Base-by-base conservation (phyloP, 2,888 invertebrate species). In the Camptogramma bilineatum region DNA sequence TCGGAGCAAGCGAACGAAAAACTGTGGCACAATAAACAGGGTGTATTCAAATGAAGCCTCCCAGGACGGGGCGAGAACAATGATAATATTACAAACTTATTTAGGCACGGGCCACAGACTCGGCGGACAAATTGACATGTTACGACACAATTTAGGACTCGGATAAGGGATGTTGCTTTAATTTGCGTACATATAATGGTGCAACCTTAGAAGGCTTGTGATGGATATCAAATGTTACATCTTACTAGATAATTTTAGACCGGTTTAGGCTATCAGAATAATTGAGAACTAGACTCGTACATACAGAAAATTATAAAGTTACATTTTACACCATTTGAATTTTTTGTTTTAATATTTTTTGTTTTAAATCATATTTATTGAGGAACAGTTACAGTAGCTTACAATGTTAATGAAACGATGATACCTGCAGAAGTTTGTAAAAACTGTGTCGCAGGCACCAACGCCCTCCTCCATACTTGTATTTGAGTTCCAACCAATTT, bases 1-100 rank as follows among this genome's bases (percentile, higher is more conserved):
- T 87, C 85, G 76, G 77, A 63, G 77, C 78, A 85, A 82, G 82
- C 79, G 57, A 57, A 79, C 78, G 76, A 78, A 74, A 81, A 80
- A 82, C 79, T 79, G 83, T 83, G 81, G 81, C 81, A 85, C 88
- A 90, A 88, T 90, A 90, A 87, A 89, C 88, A 88, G 88, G 86
- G 85, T 76, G 84, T 90, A 91, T 91, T 91, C 91, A 91, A 91
- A 91, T 91, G 87, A 90, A 74, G 73, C 75, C 81, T 81, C 73
- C 64, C 71, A 79, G 85, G 75, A 81, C 75, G 75, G 74, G 80
- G 81, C 72, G 82, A 81, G 87, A 88, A 90, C 90, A 90, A 90
- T 90, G 88, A 90, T 90, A 87, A 91, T 89, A 88, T 90, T 87
- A 88, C 90, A 88, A 90, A 88, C 82, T 90, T 90, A 86, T 90